Base-by-base conservation (phyloP, 2,797 vertebrate genomes). In the Acanthurus leucopareius region DNA sequence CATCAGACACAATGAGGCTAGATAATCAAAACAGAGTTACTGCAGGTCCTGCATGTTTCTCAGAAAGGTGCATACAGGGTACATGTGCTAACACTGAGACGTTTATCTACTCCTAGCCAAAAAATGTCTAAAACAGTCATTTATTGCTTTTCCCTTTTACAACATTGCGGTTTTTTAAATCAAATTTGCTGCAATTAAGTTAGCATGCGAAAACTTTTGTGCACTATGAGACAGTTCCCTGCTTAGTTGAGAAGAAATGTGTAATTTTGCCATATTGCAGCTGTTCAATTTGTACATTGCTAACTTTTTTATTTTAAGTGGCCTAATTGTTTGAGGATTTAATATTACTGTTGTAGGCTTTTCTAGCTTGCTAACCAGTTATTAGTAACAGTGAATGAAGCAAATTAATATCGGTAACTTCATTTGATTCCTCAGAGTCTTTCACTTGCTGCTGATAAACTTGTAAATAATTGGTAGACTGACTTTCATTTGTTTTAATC, bases 401-500 rank as follows among this genome's bases (percentile, higher is more conserved):
- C 35, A 20, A 22, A 45, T 45, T 22, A 20, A 35, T 62, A 38
- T 49, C 32, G 42, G 10, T 49, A 52, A 64, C 8, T 42, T 53
- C 0, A 54, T 79, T 67, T 14, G n/a, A 45, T 65, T 60, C 22
- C 4, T 68, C 13, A 67, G 58, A 25, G 19, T 62, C 53, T 54
- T 64, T 48, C 40, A 57, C 17, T 45, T 22, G 49, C 35, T 40
- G 51, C 60, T 59, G 44, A 63, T 17, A 67, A 70, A 61, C 68
- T 84, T 88, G 75, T 85, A 80, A 66, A 70, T 82, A 51, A 40
- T 67, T 17, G 20, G 7, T 49, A 38, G 71, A 48, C 2, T 11
- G 35, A 49, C 13, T 40, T 60, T 73, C n/a, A 56, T 16, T 44
- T 49, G 22, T 72, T 54, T 77, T 53, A 45, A 68, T 48, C 45